Evolutionary conservation across 2,113 vertebrate species (phyloP), one percentile per base, ranked within the genome.

Genomic region (Channa argus): DNA sequence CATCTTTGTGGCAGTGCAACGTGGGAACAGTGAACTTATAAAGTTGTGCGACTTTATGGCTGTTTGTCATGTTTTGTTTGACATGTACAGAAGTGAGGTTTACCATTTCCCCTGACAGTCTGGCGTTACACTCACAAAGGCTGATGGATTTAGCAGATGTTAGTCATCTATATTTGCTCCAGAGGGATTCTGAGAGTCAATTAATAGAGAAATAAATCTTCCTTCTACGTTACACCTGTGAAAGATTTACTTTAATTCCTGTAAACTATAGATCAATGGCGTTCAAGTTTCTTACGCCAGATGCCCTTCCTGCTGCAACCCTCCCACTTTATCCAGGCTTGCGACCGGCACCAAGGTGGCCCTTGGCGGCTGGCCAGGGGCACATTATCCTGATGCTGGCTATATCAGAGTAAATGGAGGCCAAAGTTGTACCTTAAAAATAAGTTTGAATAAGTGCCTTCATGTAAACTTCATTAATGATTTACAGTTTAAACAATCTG

Each of bases 21-120:
- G 45, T 71, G 82, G 77, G 80, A 82, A 84, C 83, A 90, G 75
- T 67, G 47, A 83, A 83, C 78, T 77, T 84, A 61, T 80, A 76
- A 77, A 80, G 72, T 63, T 8, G 63, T 58, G 56, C 5, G 65
- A 80, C 75, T 85, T 84, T 63, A 85, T 71, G 75, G 64, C 75
- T 53, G 63, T 86, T 86, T 77, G 75, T 87, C 74, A 69, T 80
- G 79, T 69, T 82, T 75, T 88, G 71, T 86, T 73, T 85, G 86
- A 89, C 80, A 83, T 71, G 49, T 36, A 79, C 13, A 72, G 76
- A 78, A 85, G 80, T 78, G 64, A 81, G 73, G 64, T 70, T 86
- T 73, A 77, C 71, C 79, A 77, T 81, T 82, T 81, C 54, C 77
- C 74, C 63, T 56, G 36, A 80, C 63, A 66, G 82, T 64, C 64